Conservation (phyloP, 2,797 vertebrate genomes). For the Buceros bicornis region DNA sequence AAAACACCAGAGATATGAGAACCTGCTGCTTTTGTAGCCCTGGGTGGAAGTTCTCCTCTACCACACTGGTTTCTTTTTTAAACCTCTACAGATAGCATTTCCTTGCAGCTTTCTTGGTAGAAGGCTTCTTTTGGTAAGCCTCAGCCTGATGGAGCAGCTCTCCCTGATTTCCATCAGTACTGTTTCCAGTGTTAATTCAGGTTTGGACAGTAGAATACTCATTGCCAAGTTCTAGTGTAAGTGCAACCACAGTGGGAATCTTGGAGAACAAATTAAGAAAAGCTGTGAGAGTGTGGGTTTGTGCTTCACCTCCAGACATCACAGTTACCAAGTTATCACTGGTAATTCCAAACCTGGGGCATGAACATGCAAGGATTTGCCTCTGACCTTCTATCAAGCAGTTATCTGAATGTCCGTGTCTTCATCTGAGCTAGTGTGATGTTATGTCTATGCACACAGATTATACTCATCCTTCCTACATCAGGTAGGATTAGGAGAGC, state of each 20-base stretch:
- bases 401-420: neutral
- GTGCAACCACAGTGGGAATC: neutral
- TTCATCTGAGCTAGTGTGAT: neutral
- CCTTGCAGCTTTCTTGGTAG: neutral
- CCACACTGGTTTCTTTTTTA: neutral
- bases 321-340: neutral
- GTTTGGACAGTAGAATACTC: neutral
- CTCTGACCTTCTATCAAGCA: neutral
- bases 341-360: neutral
- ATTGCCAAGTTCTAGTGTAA: neutral
- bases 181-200: fast-evolving
- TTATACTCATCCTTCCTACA: neutral
- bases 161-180: neutral
- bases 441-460: neutral
- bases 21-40: neutral
- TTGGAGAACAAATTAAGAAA: neutral
- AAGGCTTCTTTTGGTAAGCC: neutral
- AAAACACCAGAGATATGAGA: neutral
- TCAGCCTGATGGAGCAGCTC: neutral
- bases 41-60: neutral
- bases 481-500: neutral
- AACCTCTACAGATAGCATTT: neutral
- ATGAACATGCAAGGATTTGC: neutral
- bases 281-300: neutral
- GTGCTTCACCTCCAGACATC: neutral